Evolutionary conservation across 2,113 vertebrate species (phyloP).

Genomic region (Aix galericulata): DNA sequence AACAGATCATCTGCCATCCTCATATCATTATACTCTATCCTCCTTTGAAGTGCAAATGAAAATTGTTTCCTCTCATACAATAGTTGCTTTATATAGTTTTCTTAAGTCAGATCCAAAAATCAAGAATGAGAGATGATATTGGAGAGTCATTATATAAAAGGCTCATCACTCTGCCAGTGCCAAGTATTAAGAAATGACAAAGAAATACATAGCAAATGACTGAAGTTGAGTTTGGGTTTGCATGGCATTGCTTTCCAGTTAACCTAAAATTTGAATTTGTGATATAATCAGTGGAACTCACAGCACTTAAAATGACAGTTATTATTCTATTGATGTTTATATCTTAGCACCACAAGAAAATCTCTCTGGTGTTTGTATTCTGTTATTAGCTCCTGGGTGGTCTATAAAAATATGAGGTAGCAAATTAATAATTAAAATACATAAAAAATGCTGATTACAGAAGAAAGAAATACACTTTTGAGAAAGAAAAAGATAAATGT

Average conservation of each 20-base stretch:
- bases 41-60: conserved; percentile 62
- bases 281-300: neutral
- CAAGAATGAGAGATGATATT: conserved; percentile 64
- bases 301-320: neutral
- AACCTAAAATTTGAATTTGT: conserved; percentile 11
- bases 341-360: neutral
- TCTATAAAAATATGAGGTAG: neutral
- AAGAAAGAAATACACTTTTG: neutral
- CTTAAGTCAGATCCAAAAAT: conserved; percentile 71
- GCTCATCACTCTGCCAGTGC: conserved; percentile 17
- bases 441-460: neutral
- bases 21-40: conserved; percentile 9
- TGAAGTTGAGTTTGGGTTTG: neutral
- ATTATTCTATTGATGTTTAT: neutral
- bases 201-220: conserved; percentile 12
- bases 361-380: neutral
- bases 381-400: neutral
- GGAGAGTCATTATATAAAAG: conserved; percentile 36
- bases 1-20: conserved; percentile 22
- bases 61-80: conserved; percentile 67
- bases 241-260: neutral
- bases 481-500: neutral
- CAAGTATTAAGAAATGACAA: conserved; percentile 7
- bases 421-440: conserved; percentile 10
- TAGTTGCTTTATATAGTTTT: conserved; percentile 68